Percentiles rank a stretch among this genome's conserved stretches.
Conservation (phyloP, 37 sponge, comb jelly and placozoan genomes). For the Aphrocallistes beatrix region DNA sequence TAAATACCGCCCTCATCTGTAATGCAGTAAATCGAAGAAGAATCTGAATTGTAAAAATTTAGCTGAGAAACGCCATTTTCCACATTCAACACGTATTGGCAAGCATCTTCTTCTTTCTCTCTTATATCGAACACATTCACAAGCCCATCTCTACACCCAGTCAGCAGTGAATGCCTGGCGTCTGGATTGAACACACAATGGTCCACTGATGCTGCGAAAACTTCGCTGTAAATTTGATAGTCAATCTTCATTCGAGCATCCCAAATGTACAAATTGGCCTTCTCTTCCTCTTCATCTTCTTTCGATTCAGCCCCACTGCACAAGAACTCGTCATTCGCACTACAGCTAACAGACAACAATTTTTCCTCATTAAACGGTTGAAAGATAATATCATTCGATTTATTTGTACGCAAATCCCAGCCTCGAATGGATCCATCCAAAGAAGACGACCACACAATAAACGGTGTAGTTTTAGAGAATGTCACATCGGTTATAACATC, state of each 20-base stretch:
- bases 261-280: not conserved
- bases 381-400: not conserved
- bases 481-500: not conserved
- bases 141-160: constrained; percentile 5
- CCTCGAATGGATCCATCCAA: not conserved
- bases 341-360: not conserved
- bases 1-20: not conserved
- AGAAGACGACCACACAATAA: not conserved
- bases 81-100: not conserved
- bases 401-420: constrained; percentile 7
- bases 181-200: not conserved
- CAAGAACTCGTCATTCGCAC: not conserved
- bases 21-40: not conserved
- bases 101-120: not conserved
- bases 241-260: not conserved
- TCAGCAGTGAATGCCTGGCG: not conserved
- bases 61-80: not conserved
- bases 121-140: not conserved
- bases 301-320: not conserved
- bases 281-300: not conserved
- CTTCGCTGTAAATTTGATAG: not conserved
- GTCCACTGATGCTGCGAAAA: not conserved
- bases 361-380: not conserved
- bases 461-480: not conserved
- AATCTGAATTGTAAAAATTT: not conserved